Evolutionary conservation across 2,888 invertebrate species (phyloP).

Genomic region (Hypena proboscidalis): DNA sequence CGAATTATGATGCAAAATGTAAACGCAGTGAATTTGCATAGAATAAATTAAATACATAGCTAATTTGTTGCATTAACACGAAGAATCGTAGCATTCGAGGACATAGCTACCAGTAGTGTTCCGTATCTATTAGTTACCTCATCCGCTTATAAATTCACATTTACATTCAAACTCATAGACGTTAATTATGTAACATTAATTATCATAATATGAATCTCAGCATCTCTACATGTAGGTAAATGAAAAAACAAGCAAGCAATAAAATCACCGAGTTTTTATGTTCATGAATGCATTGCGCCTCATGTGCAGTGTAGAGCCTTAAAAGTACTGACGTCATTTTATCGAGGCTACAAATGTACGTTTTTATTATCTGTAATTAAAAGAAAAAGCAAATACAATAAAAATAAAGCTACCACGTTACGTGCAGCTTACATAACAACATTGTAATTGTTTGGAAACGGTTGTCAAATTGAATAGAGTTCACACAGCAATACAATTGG

Average conservation of each 20-base stretch:
- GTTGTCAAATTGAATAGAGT: slow-evolving; percentile 45
- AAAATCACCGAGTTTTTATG: slow-evolving; percentile 15
- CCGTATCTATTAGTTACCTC: slow-evolving; percentile 30
- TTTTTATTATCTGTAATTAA: slow-evolving; percentile 43
- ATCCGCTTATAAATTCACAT: slow-evolving; percentile 30
- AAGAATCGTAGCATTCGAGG: slow-evolving; percentile 12
- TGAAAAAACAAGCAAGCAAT: slow-evolving; percentile 31
- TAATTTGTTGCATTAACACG: neutral
- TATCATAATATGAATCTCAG: slow-evolving; percentile 29
- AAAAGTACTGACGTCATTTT: slow-evolving; percentile 28
- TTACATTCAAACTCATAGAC: slow-evolving; percentile 28
- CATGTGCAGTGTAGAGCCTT: slow-evolving; percentile 22
- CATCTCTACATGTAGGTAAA: slow-evolving; percentile 19
- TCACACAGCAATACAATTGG: slow-evolving; percentile 43
- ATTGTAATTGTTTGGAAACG: slow-evolving; percentile 40
- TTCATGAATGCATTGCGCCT: slow-evolving; percentile 25
- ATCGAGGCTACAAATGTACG: slow-evolving; percentile 25
- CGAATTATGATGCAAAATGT: too few species aligned
- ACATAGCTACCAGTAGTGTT: slow-evolving; percentile 19
- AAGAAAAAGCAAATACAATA: slow-evolving; percentile 37
- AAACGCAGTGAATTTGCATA: neutral
- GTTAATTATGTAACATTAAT: slow-evolving; percentile 38
- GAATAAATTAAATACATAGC: neutral
- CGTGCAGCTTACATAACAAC: slow-evolving; percentile 38
- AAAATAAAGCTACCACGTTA: slow-evolving; percentile 36